A percentile compares a stretch with the other conserved stretches of the same genome.
Conservation (phyloP, 2,113 vertebrate genomes). For the Ciconia stormi region DNA sequence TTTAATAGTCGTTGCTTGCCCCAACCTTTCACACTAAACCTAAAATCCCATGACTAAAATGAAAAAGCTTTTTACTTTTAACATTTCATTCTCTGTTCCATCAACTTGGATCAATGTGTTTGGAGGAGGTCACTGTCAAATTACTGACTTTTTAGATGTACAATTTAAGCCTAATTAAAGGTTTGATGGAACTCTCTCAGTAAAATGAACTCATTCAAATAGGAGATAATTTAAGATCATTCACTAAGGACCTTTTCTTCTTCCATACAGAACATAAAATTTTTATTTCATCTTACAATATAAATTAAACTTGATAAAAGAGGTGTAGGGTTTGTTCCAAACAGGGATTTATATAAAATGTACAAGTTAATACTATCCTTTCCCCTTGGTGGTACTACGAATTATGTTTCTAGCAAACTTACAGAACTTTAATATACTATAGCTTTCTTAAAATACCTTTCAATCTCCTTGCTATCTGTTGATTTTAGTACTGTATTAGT, state of each 20-base stretch:
- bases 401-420: neutral
- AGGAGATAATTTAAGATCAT: conserved; percentile 73
- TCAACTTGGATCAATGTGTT: conserved; percentile 52
- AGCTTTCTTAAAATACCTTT: neutral
- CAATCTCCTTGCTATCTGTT: neutral
- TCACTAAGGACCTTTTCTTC: conserved; percentile 64
- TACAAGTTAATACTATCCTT: neutral
- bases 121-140: conserved; percentile 71
- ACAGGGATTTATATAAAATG: conserved; percentile 2
- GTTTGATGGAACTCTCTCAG: conserved; percentile 70
- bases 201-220: conserved; percentile 76
- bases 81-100: conserved; percentile 58
- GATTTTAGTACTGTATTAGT: neutral
- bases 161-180: conserved; percentile 78
- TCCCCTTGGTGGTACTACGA: neutral
- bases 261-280: conserved; percentile 61
- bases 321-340: neutral
- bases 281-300: conserved; percentile 72
- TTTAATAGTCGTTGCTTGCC: neutral
- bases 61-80: conserved; percentile 63
- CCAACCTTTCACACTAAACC: conserved; percentile 7
- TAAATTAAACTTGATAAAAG: conserved; percentile 73
- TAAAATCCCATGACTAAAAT: conserved; percentile 6
- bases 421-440: neutral
- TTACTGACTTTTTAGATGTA: conserved; percentile 68